phyloP scores from a whole-genome alignment of 2,888 invertebrate species.

The Trachelus stipa region DNA sequence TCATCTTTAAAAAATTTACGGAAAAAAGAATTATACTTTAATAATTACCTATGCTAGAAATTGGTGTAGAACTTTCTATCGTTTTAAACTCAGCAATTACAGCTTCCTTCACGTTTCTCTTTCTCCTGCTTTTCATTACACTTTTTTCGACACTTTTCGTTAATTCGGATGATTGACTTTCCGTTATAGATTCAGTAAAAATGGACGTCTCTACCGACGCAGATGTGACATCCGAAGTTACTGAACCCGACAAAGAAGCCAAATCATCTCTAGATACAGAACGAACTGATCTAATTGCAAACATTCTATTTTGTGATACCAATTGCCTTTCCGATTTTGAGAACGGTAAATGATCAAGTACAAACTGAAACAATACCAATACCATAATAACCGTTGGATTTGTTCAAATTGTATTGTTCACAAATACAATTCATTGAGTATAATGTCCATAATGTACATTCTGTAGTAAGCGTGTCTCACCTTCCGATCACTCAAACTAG shows the following conservation, averaged over 20 bases:
- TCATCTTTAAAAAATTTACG: not conserved
- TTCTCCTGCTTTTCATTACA: conserved; percentile 42
- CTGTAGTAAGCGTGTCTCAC: conserved; percentile 39
- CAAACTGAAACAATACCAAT: conserved; percentile 62
- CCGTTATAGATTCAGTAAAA: conserved; percentile 20
- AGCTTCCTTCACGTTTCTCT: conserved; percentile 63
- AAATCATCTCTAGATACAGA: conserved; percentile 37
- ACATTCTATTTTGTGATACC: conserved; percentile 53
- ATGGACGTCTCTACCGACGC: conserved; percentile 24
- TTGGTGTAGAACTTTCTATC: conserved; percentile 45
- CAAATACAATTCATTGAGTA: not conserved
- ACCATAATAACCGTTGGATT: not conserved
- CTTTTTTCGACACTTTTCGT: conserved; percentile 32
- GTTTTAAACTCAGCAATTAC: conserved; percentile 60
- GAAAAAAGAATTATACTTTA: not conserved
- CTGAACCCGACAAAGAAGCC: conserved; percentile 35
- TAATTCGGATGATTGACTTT: conserved; percentile 31
- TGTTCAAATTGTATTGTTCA: not conserved
- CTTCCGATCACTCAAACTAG: conserved; percentile 68
- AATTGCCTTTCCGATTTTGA: conserved; percentile 69
- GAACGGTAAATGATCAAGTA: conserved; percentile 70
- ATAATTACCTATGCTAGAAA: conserved; percentile 23
- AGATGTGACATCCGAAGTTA: conserved; percentile 32
- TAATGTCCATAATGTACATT: not conserved
- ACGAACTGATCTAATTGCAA: conserved; percentile 40